Conservation (phyloP, 2,797 vertebrate genomes). For the Thunnus albacares region DNA sequence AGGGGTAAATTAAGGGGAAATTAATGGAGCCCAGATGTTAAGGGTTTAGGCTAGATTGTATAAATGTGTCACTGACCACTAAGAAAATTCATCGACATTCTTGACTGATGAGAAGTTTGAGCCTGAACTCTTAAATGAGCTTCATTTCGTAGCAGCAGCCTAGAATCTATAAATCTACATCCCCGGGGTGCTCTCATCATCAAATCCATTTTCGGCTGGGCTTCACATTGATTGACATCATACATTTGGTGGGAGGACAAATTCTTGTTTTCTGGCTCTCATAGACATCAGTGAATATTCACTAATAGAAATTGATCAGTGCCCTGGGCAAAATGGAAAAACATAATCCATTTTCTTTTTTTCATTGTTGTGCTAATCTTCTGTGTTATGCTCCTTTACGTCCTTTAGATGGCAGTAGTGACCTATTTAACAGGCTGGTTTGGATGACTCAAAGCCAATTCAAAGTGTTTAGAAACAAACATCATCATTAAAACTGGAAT, state of each 20-base stretch:
- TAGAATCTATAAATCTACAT: slow-evolving; percentile 28
- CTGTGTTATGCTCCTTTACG: background rate
- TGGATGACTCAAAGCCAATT: slow-evolving; percentile 3
- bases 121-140: slow-evolving; percentile 2
- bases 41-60: background rate
- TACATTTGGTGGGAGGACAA: slow-evolving; percentile 27
- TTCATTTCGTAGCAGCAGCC: slow-evolving; percentile 15
- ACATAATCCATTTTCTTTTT: background rate
- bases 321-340: slow-evolving; percentile 22
- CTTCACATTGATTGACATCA: slow-evolving; percentile 36
- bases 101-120: background rate
- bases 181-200: background rate
- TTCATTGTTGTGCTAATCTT: background rate
- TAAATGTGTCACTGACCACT: background rate
- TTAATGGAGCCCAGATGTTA: background rate
- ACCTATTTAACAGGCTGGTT: slow-evolving; percentile 15
- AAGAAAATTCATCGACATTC: background rate
- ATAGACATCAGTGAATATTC: slow-evolving; percentile 38
- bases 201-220: background rate
- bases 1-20: background rate
- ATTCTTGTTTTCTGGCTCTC: slow-evolving; percentile 25
- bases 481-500: slow-evolving; percentile 24
- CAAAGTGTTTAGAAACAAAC: slow-evolving; percentile 2
- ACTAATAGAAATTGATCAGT: slow-evolving; percentile 55
- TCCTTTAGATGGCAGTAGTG: slow-evolving; percentile 77